These are phyloP conservation scores for Melieria picta DNA, from an alignment of 2,888 invertebrate genomes.

Conservation along the genomic window DNA sequence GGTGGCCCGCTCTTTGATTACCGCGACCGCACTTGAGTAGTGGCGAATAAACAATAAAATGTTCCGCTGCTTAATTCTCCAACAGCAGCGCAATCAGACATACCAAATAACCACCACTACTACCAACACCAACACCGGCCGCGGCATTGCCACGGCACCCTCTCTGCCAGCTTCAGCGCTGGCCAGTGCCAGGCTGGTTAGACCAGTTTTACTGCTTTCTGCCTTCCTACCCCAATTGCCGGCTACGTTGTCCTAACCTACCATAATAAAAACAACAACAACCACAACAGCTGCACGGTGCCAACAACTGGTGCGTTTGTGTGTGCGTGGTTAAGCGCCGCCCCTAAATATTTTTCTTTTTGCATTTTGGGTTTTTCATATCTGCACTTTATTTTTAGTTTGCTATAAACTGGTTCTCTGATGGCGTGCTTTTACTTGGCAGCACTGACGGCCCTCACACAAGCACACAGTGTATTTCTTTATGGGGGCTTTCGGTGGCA, in stretches of 20 bases:
- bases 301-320: no score
- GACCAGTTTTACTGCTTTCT: conserved; percentile 50
- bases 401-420: conserved; percentile 17
- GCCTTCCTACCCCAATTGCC: conserved; percentile 50
- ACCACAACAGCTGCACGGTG: background rate
- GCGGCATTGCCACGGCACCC: background rate
- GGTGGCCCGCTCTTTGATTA: conserved; percentile 37
- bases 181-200: conserved; percentile 41
- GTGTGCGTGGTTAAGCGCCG: conserved; percentile 30
- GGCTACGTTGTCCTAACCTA: conserved; percentile 54
- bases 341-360: conserved; percentile 8
- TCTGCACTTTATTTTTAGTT: background rate
- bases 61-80: conserved; percentile 39
- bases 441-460: conserved; percentile 49
- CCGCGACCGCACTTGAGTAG: conserved; percentile 29
- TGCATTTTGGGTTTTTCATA: no score
- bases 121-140: conserved; percentile 33
- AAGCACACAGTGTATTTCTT: background rate
- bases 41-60: conserved; percentile 42
- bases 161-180: conserved; percentile 13
- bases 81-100: conserved; percentile 42
- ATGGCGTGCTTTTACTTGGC: conserved; percentile 47
- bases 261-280: conserved; percentile 52
- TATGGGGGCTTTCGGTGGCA: background rate
- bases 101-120: conserved; percentile 46